Percentiles rank a stretch among this genome's conserved stretches.
phyloP scores from a whole-genome alignment of 2,113 vertebrate genomes.

The Amia ocellicauda region DNA sequence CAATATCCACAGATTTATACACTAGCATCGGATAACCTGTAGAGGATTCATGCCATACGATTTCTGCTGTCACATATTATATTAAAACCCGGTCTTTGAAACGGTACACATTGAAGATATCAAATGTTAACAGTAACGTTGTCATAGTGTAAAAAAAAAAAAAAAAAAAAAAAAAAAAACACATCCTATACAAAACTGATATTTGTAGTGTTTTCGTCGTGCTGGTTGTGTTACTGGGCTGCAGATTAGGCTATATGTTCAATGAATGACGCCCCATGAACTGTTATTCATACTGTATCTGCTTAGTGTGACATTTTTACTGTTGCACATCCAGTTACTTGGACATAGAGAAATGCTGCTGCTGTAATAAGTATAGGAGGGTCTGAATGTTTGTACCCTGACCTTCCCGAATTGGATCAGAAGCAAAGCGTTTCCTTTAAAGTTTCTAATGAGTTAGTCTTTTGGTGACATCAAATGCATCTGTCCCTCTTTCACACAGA shows the following conservation, averaged over 20 bases:
- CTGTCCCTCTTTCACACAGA: slow-evolving; percentile 66
- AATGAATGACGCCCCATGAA: too few relatives aligned
- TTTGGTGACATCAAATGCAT: neutral
- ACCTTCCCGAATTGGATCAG: neutral
- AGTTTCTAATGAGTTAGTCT: neutral
- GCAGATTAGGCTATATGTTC: too few relatives aligned
- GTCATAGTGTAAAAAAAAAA: too few relatives aligned
- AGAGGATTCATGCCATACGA: neutral
- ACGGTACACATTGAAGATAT: slow-evolving; percentile 22
- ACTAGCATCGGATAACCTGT: neutral
- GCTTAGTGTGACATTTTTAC: too few relatives aligned
- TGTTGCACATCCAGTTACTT: too few relatives aligned
- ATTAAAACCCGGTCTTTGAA: slow-evolving; percentile 16
- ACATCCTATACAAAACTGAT: too few relatives aligned
- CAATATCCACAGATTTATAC: neutral
- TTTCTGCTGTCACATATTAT: slow-evolving; percentile 47
- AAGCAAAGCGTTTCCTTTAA: neutral
- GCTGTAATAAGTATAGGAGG: neutral
- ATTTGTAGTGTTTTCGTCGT: too few relatives aligned
- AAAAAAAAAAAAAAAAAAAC: too few relatives aligned
- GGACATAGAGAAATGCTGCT: too few relatives aligned
- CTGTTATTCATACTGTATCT: too few relatives aligned
- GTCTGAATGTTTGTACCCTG: neutral
- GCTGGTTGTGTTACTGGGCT: too few relatives aligned
- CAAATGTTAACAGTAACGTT: neutral